These are phyloP conservation scores for Myotis vivesi DNA, from an alignment of 2,797 vertebrate genomes.

Conservation along the genomic window DNA sequence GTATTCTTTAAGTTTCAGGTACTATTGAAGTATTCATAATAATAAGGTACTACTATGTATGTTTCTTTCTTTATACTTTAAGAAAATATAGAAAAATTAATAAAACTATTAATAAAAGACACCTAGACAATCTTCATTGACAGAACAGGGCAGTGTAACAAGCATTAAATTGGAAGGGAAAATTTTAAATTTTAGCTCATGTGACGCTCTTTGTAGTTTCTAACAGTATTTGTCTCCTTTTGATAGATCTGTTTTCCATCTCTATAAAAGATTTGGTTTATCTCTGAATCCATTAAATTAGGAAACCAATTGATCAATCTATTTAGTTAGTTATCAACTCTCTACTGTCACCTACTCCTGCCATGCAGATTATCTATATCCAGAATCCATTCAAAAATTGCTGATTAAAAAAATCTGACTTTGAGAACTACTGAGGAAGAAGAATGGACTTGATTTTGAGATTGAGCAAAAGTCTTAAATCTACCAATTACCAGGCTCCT, in stretches of 20 bases:
- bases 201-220: background rate
- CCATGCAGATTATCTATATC: background rate
- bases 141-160: background rate
- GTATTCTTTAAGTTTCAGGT: conserved; percentile 23
- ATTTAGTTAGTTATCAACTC: background rate
- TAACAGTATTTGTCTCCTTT: background rate
- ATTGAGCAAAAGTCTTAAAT: background rate
- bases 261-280: background rate
- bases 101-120: background rate
- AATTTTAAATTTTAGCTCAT: background rate
- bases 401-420: background rate
- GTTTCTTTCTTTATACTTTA: background rate
- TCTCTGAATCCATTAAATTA: background rate
- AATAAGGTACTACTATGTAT: background rate
- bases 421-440: background rate
- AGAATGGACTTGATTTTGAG: background rate
- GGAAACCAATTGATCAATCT: background rate
- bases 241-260: background rate
- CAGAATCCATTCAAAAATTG: background rate
- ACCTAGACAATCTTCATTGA: background rate
- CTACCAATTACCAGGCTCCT: background rate
- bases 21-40: background rate
- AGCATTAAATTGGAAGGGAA: background rate
- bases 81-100: background rate
- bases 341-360: background rate